A percentile compares a stretch with the other conserved stretches of the same genome.
These are phyloP conservation scores for Eupithecia dodoneata DNA, from an alignment of 2,888 invertebrate genomes.

Conservation along the genomic window DNA sequence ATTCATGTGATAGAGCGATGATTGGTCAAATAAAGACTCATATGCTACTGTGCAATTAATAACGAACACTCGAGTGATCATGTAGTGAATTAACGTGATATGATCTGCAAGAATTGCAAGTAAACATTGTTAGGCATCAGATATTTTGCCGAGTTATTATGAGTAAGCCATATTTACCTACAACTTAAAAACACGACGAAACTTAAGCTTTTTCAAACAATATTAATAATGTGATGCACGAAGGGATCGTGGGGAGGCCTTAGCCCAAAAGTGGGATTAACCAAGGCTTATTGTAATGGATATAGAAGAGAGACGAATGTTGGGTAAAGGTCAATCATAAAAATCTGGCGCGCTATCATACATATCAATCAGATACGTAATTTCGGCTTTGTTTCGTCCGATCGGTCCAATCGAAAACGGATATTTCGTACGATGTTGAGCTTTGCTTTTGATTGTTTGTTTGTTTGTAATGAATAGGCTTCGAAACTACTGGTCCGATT, in stretches of 20 bases:
- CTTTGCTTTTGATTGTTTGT: too few species aligned
- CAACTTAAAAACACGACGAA: background rate
- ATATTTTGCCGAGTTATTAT: conserved; percentile 21
- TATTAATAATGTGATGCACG: background rate
- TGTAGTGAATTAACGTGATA: conserved; percentile 30
- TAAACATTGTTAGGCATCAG: conserved; percentile 29
- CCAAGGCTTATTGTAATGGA: background rate
- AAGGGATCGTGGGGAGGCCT: background rate
- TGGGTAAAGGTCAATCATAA: background rate
- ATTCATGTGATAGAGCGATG: background rate
- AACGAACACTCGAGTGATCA: conserved; percentile 15
- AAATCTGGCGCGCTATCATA: too few species aligned
- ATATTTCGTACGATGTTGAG: too few species aligned
- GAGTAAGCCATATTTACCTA: background rate
- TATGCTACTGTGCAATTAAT: conserved; percentile 5
- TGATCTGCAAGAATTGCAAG: conserved; percentile 22
- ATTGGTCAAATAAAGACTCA: background rate
- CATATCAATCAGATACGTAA: too few species aligned
- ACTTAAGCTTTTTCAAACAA: background rate
- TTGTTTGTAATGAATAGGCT: too few species aligned
- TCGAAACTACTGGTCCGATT: too few species aligned
- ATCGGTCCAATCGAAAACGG: too few species aligned
- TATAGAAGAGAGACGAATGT: background rate
- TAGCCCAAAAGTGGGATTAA: background rate
- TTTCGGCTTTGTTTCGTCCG: too few species aligned